Evolutionary conservation across 2,113 vertebrate species (phyloP), one percentile per base, ranked within the genome.

Genomic region (Siniperca chuatsi): DNA sequence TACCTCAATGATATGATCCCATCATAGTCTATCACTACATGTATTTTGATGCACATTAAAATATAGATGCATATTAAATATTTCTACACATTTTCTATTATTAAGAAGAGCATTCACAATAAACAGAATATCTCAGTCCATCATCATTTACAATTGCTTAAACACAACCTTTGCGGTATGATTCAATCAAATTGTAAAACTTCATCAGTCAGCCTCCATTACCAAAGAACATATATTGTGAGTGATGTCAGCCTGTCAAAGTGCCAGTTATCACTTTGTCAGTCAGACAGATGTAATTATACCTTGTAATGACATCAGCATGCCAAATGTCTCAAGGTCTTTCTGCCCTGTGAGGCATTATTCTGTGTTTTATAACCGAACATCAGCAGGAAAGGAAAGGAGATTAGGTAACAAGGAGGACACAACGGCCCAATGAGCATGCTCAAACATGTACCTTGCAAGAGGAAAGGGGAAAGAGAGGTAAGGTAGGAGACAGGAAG

Each of bases 331-430:
- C 46, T 55, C 10, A 12, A 61, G 48, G 21, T 50, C 69, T 33
- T 37, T n/a, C 40, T 29, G 20, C 25, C 62, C 48, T 60, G n/a
- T 4, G 25, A 68, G 46, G 65, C 7, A 2, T 68, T 55, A 75
- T 55, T 75, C 23, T 70, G 46, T 33, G 73, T 85, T 85, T 86
- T 73, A 72, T 79, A 76, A 79, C 42, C 1, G 0, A 13, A 64
- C 16, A 1, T 25, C 69, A 50, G 42, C 8, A 0, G 37, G 25
- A 46, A 44, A 12, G 55, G 10, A 25, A 37, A 37, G 5, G 35
- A 37, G 20, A 7, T 89, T 83, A 74, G 64, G 55, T 78, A 83
- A 89, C 21, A 23, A n/a, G 15, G 25, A 48, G 64, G 68, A 69
- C 25, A 48, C 4, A 3, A 6, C 46, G 2, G 25, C 7, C 40